These are phyloP conservation scores for Barbus barbus DNA, from an alignment of 2,113 vertebrate genomes.

Conservation along the genomic window DNA sequence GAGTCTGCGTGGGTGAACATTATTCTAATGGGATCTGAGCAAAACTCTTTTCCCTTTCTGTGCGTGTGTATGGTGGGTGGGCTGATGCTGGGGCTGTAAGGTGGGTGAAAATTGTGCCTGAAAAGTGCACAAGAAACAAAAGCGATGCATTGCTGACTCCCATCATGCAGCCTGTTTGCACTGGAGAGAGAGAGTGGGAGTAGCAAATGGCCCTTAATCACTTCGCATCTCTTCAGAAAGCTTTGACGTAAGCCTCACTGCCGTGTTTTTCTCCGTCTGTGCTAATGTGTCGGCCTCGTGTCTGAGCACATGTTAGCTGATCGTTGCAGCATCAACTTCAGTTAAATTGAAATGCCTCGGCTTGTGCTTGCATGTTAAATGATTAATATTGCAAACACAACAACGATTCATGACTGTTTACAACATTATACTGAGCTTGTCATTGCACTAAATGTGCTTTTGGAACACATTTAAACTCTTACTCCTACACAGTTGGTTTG, in stretches of 20 bases:
- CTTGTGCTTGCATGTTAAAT: not conserved
- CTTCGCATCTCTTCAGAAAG: slow-evolving; percentile 24
- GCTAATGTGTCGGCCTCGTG: slow-evolving; percentile 30
- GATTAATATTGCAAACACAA: not conserved
- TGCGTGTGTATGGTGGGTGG: slow-evolving; percentile 16
- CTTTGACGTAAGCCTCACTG: slow-evolving; percentile 18
- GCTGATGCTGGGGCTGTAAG: slow-evolving; percentile 28
- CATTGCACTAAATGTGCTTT: too few species aligned
- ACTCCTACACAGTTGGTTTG: not conserved
- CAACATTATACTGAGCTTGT: too few species aligned
- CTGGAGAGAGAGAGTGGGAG: slow-evolving; percentile 44
- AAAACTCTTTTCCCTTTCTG: not conserved
- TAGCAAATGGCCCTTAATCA: slow-evolving; percentile 42
- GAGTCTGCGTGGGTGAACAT: slow-evolving; percentile 27
- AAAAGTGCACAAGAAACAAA: slow-evolving; percentile 60
- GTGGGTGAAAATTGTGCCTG: slow-evolving; percentile 59
- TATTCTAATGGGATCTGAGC: slow-evolving; percentile 16
- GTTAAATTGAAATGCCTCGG: not conserved
- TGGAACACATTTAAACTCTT: not conserved
- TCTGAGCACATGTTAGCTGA: slow-evolving; percentile 9
- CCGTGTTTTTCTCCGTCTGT: not conserved
- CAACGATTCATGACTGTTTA: not conserved
- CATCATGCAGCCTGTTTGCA: slow-evolving; percentile 37
- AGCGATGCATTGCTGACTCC: slow-evolving; percentile 45
- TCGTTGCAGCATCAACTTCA: not conserved